These are phyloP conservation scores for Crotalus helleri DNA, from an alignment of 2,113 vertebrate species.

Conservation along the genomic window DNA sequence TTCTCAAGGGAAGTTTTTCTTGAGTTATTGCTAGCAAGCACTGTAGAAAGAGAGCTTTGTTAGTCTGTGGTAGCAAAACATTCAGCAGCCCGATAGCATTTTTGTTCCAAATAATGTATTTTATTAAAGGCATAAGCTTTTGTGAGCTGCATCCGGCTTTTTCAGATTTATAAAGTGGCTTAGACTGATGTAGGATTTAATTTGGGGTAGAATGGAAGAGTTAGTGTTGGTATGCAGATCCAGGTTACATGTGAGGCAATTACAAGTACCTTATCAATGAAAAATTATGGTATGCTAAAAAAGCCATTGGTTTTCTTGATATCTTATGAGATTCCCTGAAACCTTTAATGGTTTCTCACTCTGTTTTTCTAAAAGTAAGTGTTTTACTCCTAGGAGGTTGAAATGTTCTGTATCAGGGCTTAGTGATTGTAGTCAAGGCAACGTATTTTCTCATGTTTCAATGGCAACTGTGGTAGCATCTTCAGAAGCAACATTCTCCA, in stretches of 20 bases:
- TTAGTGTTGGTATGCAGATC: neutral
- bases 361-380: neutral
- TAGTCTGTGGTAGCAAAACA: neutral
- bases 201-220: neutral
- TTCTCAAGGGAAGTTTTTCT: neutral
- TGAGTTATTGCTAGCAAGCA: neutral
- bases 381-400: neutral
- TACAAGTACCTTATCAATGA: neutral
- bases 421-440: neutral
- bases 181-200: neutral
- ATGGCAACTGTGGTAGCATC: neutral
- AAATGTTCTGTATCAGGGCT: neutral
- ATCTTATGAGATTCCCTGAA: neutral
- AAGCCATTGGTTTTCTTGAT: neutral
- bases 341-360: neutral
- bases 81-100: neutral
- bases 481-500: neutral
- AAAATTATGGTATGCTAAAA: neutral
- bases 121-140: neutral
- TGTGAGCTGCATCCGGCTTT: neutral
- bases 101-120: neutral
- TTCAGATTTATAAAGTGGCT: neutral
- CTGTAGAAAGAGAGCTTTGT: neutral
- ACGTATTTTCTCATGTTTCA: neutral
- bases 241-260: neutral